Evolutionary conservation across 2,113 vertebrate genomes (phyloP).

Genomic region (Vulpes vulpes): DNA sequence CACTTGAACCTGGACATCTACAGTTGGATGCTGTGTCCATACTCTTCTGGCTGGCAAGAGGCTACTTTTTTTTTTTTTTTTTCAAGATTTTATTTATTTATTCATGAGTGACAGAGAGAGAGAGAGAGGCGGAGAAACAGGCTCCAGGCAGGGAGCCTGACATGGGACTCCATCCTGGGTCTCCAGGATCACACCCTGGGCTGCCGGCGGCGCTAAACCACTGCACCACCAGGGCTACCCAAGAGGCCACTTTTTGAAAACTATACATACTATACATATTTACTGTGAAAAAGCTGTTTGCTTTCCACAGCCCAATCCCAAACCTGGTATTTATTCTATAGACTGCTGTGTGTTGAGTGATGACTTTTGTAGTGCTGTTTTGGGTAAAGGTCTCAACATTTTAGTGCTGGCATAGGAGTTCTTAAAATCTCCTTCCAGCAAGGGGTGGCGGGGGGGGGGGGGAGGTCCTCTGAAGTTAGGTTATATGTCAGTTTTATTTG

Average conservation of each 20-base stretch:
- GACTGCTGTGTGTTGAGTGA: background rate
- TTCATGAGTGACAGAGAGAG: too few species aligned
- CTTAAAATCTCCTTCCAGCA: background rate
- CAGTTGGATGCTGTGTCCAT: fast-evolving
- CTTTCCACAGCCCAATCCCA: background rate
- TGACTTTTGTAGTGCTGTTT: background rate
- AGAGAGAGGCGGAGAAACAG: too few species aligned
- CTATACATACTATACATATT: background rate
- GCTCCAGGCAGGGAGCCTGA: too few species aligned
- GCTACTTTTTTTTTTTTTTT: background rate
- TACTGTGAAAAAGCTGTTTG: background rate
- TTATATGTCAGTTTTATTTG: background rate
- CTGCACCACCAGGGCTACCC: too few species aligned
- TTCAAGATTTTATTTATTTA: too few species aligned
- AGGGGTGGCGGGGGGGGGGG: background rate
- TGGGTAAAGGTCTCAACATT: background rate
- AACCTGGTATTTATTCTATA: fast-evolving
- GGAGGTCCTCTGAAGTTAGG: background rate
- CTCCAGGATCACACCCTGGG: too few species aligned
- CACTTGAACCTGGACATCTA: fast-evolving
- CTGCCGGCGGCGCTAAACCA: too few species aligned
- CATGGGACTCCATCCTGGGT: too few species aligned
- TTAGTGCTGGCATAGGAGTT: background rate
- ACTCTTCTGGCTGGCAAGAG: background rate
- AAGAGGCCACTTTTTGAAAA: background rate